phyloP scores from a whole-genome alignment of 2,888 invertebrate genomes.

The Piscicola geometra region DNA sequence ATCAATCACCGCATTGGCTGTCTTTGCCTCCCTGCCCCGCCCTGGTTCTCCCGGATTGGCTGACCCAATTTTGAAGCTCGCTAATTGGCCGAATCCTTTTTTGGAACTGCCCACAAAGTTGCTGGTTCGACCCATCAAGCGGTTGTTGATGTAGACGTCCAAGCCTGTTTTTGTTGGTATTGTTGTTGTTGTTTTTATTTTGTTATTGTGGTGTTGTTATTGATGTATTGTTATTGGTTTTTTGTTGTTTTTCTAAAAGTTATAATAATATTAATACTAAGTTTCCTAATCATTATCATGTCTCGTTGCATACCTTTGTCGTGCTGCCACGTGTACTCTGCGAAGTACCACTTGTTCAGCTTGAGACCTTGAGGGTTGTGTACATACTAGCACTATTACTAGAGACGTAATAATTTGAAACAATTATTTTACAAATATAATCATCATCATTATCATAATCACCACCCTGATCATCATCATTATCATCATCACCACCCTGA shows the following conservation, averaged over 20 bases:
- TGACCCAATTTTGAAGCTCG: slow-evolving; percentile 39
- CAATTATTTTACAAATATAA: background rate
- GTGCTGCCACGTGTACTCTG: slow-evolving; percentile 52
- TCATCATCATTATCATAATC: background rate
- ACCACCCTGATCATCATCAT: background rate
- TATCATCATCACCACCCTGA: background rate
- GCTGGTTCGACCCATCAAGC: slow-evolving; percentile 33
- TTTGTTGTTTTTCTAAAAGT: too few species aligned
- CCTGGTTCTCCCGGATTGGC: slow-evolving; percentile 39
- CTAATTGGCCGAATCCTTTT: background rate
- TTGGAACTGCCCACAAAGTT: background rate
- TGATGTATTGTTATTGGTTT: too few species aligned
- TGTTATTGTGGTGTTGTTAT: too few species aligned
- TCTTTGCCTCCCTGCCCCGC: slow-evolving; percentile 22
- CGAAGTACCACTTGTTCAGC: slow-evolving; percentile 49
- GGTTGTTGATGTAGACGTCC: slow-evolving; percentile 40
- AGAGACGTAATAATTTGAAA: too few species aligned
- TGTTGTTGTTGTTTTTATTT: too few species aligned
- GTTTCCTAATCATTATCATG: background rate
- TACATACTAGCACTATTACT: background rate
- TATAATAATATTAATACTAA: too few species aligned
- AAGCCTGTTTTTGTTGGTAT: background rate
- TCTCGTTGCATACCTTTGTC: slow-evolving; percentile 45
- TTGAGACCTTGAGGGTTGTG: slow-evolving; percentile 35
- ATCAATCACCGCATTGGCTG: slow-evolving; percentile 40